phyloP scores from a whole-genome alignment of 2,797 vertebrate genomes.

The Syngnathus rostellatus region DNA sequence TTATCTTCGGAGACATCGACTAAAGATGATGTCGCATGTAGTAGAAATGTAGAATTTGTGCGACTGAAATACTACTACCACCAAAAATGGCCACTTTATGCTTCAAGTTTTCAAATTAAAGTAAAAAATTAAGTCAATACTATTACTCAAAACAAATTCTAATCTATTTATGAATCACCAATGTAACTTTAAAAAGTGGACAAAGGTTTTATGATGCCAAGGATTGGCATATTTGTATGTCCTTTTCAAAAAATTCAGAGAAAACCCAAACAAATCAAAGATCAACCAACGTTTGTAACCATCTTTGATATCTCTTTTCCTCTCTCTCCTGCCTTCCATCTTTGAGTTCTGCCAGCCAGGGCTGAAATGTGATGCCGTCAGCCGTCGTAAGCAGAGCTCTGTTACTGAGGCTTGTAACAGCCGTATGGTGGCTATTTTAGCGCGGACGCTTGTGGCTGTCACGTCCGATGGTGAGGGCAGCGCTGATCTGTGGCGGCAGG shows the following conservation, averaged over 20 bases:
- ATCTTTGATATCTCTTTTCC: not conserved
- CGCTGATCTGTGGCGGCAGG: constrained; percentile 52
- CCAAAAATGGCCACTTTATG: no score
- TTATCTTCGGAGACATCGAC: no score
- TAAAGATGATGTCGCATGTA: no score
- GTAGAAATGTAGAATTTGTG: no score
- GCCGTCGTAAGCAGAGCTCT: constrained; percentile 51
- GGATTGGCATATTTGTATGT: not conserved
- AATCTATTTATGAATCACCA: not conserved
- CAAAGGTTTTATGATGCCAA: not conserved
- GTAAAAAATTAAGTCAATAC: no score
- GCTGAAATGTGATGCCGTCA: constrained; percentile 55
- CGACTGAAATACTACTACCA: no score
- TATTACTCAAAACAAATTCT: no score
- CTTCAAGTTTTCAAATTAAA: no score
- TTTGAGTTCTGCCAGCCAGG: not conserved
- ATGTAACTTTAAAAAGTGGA: not conserved
- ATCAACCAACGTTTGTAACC: not conserved
- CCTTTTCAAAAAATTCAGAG: not conserved
- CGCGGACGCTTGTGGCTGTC: constrained; percentile 60
- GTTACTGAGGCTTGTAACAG: constrained; percentile 48
- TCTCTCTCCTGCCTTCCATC: not conserved
- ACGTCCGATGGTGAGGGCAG: constrained; percentile 51
- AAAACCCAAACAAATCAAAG: not conserved
- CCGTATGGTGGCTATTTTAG: constrained; percentile 65